phyloP scores from a whole-genome alignment of 2,888 invertebrate species.

The Amiota communis region DNA sequence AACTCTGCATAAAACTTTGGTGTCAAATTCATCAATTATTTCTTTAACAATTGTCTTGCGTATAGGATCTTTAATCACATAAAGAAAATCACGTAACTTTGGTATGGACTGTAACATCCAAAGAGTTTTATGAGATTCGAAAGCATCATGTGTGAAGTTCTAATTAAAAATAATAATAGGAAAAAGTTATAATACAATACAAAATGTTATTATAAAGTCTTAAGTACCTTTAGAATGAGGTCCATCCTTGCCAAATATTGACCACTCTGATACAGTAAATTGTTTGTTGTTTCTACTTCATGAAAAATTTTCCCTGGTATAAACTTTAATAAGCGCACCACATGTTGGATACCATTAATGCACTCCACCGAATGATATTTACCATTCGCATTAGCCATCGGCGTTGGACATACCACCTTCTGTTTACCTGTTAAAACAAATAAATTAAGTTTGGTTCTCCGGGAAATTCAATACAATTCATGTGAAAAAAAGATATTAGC shows the following conservation, averaged over 20 bases:
- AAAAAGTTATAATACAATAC: background rate
- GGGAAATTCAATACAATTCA: no score
- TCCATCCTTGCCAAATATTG: slow-evolving; percentile 82
- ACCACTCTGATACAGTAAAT: slow-evolving; percentile 82
- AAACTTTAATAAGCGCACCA: slow-evolving; percentile 84
- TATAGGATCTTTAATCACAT: slow-evolving; percentile 79
- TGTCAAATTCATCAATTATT: slow-evolving; percentile 79
- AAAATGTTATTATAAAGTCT: no score
- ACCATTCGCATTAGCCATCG: slow-evolving; percentile 80
- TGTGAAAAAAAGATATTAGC: no score
- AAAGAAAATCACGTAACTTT: slow-evolving; percentile 80
- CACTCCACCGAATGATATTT: slow-evolving; percentile 77
- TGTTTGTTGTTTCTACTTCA: slow-evolving; percentile 77
- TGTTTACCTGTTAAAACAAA: slow-evolving; percentile 75
- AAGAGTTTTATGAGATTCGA: slow-evolving; percentile 78
- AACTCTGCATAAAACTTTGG: slow-evolving; percentile 77
- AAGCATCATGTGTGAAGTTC: slow-evolving; percentile 83
- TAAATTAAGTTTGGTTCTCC: slow-evolving; percentile 11
- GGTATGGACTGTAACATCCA: slow-evolving; percentile 86
- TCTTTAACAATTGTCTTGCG: slow-evolving; percentile 78
- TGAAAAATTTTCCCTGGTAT: slow-evolving; percentile 82
- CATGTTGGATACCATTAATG: slow-evolving; percentile 75
- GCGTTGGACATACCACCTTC: slow-evolving; percentile 80
- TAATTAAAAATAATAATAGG: slow-evolving; percentile 65
- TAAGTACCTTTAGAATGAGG: slow-evolving; percentile 78